Evolutionary conservation across 1,140 invertebrate genomes (phyloP).

Genomic region (Octopus sinensis): DNA sequence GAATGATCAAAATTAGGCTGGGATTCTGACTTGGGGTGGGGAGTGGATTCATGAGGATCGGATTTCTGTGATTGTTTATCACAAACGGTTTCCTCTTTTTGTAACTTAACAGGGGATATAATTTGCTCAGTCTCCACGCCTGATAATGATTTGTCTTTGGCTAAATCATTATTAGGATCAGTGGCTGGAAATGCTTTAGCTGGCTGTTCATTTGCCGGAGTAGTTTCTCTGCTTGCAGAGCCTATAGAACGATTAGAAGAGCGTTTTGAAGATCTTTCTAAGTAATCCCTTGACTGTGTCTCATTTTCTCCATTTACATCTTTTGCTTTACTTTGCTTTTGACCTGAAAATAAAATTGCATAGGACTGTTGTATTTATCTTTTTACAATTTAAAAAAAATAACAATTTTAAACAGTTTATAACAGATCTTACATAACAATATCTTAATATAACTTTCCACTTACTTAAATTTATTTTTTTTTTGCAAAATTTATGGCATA

Average conservation of each 20-base stretch:
- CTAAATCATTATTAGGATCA: background rate
- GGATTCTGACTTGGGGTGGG: background rate
- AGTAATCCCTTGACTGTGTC: background rate
- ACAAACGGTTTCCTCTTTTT: background rate
- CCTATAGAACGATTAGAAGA: background rate
- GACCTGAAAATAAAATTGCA: background rate
- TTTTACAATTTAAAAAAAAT: too few relatives aligned
- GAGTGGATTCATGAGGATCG: background rate
- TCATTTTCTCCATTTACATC: constrained; percentile 6
- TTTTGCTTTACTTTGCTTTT: constrained; percentile 7
- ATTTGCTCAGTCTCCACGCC: background rate
- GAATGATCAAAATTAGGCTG: constrained; percentile 2
- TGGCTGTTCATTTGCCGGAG: background rate
- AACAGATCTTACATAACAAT: too few relatives aligned
- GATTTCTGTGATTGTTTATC: background rate
- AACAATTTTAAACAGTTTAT: too few relatives aligned
- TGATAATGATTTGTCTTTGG: background rate
- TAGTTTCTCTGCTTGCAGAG: background rate
- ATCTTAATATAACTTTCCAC: too few relatives aligned
- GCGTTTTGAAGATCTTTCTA: background rate
- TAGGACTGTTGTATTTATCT: too few relatives aligned
- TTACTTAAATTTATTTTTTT: too few relatives aligned
- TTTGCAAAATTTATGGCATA: too few relatives aligned
- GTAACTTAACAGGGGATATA: too few relatives aligned
- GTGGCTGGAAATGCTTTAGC: background rate